Percentiles rank a stretch among this genome's conserved stretches.
These are phyloP conservation scores for Mythimna ferrago DNA, from an alignment of 2,888 invertebrate species.

Conservation along the genomic window DNA sequence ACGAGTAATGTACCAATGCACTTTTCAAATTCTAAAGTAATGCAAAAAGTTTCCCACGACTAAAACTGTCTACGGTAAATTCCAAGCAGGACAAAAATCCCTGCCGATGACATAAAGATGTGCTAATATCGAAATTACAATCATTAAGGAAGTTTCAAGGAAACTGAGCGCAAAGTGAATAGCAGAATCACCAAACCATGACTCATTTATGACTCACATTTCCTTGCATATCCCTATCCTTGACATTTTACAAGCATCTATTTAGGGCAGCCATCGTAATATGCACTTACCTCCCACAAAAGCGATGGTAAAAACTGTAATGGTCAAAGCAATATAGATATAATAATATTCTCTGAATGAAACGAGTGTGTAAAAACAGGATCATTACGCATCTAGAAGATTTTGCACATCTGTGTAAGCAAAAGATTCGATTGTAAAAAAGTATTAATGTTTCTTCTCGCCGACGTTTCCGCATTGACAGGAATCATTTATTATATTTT, in stretches of 20 bases:
- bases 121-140: conserved; percentile 33
- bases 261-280: conserved; percentile 58
- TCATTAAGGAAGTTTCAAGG: conserved; percentile 47
- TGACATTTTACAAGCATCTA: conserved; percentile 56
- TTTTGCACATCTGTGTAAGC: conserved; percentile 24
- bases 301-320: conserved; percentile 45
- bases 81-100: conserved; percentile 20
- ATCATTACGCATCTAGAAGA: conserved; percentile 47
- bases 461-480: conserved; percentile 9
- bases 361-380: conserved; percentile 42
- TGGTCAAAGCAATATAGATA: conserved; percentile 29
- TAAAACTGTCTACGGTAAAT: conserved; percentile 23
- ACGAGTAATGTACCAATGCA: neutral
- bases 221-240: conserved; percentile 53
- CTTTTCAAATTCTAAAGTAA: neutral
- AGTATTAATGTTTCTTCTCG: neutral
- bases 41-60: neutral
- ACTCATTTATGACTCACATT: conserved; percentile 58
- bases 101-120: conserved; percentile 16
- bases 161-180: conserved; percentile 45
- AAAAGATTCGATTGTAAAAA: conserved; percentile 27
- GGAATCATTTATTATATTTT: neutral
- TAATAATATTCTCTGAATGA: conserved; percentile 51
- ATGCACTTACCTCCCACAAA: conserved; percentile 47
- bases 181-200: conserved; percentile 44